Base-by-base conservation (phyloP, 1,140 invertebrate genomes). In the Ips nitidus region DNA sequence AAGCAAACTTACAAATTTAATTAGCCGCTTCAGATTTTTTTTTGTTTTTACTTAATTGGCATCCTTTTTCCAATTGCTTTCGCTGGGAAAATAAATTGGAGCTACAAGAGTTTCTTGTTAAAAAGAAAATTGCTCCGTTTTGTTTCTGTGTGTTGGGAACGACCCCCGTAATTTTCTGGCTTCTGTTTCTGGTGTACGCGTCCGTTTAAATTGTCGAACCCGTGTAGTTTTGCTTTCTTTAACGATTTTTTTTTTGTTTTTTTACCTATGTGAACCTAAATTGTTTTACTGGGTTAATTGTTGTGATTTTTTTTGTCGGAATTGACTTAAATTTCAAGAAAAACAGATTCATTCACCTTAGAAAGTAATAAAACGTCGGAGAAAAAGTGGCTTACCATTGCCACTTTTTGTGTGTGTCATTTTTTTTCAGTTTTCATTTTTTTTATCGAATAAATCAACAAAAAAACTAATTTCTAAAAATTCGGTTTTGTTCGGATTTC, bases 11-110 rank as follows among this genome's bases (percentile, higher is more conserved):
- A 62, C 60, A 62, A 62, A 62, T 62, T 62, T 62, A 62, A 62
- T 62, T 62, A 62, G 60, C 52, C 41, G 37, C 60, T 52, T 62
- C 43, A 62, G 60, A 62, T 50, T 50, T 62, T 62, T n/a, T 62
- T 62, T 62, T 62, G 60, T 62, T 62, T 62, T 62, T 62, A 62
- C 60, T 62, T 62, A 62, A 62, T 62, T 62, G 60, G 60, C 60
- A 50, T 62, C 60, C 60, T 50, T 62, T 50, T 62, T 62, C 40
- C 60, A 62, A 62, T 62, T 52, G 60, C 60, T 62, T 62, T 62
- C 45, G 43, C 60, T 2, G 60, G 39, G 60, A 39, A 62, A 62
- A 62, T 62, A 62, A 62, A 62, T 62, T 62, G 60, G 45, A 50
- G 36, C 36, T 62, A 52, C 60, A 62, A 62, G 60, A 50, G 43